Conservation (phyloP, 2,888 invertebrate species). For the Cephus rjabovi region DNA sequence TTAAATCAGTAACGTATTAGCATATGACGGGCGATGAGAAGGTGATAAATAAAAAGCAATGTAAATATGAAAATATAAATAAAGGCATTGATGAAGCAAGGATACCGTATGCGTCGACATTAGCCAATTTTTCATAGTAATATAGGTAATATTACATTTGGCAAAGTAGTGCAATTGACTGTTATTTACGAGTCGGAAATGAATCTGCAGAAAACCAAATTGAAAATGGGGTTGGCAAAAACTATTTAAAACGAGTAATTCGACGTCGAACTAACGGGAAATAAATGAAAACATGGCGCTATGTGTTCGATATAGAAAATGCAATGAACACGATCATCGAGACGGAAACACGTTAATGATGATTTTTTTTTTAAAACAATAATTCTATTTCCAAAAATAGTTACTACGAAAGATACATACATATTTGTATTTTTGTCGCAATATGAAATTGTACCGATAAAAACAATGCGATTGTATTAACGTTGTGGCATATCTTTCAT, state of each 20-base stretch:
- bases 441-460: neutral
- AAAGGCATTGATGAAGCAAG: no score
- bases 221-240: neutral
- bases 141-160: neutral
- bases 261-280: neutral
- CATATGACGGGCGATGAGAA: no score
- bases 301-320: neutral
- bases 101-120: neutral
- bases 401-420: neutral
- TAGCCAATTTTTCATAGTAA: neutral
- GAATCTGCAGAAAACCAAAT: neutral
- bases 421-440: neutral
- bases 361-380: neutral
- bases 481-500: conserved; percentile 1
- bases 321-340: neutral
- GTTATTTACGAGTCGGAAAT: neutral
- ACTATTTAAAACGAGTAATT: neutral
- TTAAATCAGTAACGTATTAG: neutral
- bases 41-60: no score
- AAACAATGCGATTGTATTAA: neutral
- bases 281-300: neutral
- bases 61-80: no score
- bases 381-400: neutral
- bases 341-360: neutral
- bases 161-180: neutral